Base-by-base conservation (phyloP, 2,113 vertebrate species). In the Sinocyclocheilus rhinocerous region DNA sequence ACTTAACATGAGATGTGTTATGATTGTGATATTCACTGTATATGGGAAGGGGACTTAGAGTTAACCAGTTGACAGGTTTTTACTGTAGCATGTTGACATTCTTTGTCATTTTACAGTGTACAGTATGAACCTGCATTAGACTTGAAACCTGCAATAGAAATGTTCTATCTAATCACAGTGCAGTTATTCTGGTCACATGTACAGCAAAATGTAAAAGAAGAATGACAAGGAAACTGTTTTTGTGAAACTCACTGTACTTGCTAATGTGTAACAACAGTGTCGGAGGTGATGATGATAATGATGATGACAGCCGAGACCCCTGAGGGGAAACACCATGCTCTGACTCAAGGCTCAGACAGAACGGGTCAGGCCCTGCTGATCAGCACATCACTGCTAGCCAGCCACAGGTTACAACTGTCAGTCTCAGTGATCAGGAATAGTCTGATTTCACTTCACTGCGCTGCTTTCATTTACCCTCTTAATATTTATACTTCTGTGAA, bases 371-470 rank as follows among this genome's bases (percentile, higher is more conserved):
- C 42, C 61, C 80, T 82, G 63, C 45, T 70, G 39, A 67, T 70
- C 63, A 72, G 81, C 81, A 83, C 80, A 82, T 82, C 80, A 69
- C 63, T 29, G 59, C 59, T 42, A 20, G 67, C 3, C 48, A 83
- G 80, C 80, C 63, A 50, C 61, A 33, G 45, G 63, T 69, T 80
- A 15, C 26, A n/a, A 20, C 81, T 73, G 81, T 83, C 81, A 73
- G 26, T 72, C 67, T 72, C 67, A 22, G 50, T 48, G 11, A 72
- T 83, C 67, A 72, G 29, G 26, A 83, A 57, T 72, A 57, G 48
- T 39, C 20, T n/a, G 67, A 83, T 83, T 73, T 70, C 16, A 83
- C 81, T 72, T 83, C 20, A 36, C 67, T 83, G 48, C 7, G 20
- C 63, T 36, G 48, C 18, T 45, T 26, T 50, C 24, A 67, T 13